phyloP scores from a whole-genome alignment of 2,888 invertebrate species.

The Listrodromus nycthemerus region DNA sequence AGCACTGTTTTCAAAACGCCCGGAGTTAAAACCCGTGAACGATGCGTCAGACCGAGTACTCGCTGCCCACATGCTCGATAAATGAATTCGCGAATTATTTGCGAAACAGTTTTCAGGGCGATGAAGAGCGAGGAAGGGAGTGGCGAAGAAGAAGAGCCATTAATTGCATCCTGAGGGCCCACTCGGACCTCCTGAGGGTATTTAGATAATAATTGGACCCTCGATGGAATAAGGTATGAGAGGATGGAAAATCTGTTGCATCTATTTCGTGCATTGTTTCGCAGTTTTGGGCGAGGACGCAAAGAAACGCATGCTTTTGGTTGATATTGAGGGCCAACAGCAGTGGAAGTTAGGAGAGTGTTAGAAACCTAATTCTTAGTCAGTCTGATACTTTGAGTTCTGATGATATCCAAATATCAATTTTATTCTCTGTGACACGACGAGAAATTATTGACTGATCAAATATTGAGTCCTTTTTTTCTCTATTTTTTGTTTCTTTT shows the following conservation, averaged over 20 bases:
- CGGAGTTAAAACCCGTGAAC: slow-evolving; percentile 49
- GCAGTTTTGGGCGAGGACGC: background rate
- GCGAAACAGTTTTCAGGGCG: background rate
- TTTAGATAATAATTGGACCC: background rate
- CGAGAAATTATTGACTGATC: no score
- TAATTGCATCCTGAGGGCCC: background rate
- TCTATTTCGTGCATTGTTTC: background rate
- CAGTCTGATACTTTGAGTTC: background rate
- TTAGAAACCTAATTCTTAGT: no score
- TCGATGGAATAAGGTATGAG: background rate
- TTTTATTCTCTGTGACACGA: background rate
- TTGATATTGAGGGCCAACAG: no score
- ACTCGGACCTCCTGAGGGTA: slow-evolving; percentile 1
- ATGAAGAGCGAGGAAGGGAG: background rate
- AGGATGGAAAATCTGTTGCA: background rate
- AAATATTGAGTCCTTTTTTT: no score
- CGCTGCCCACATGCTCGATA: slow-evolving; percentile 32
- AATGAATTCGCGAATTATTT: background rate
- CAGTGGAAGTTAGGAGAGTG: no score
- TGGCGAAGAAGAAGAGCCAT: background rate
- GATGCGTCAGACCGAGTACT: slow-evolving; percentile 50
- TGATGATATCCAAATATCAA: background rate
- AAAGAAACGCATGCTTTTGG: background rate
- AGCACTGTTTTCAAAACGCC: slow-evolving; percentile 52
- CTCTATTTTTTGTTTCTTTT: no score